Evolutionary conservation across 2,113 vertebrate genomes (phyloP).

Genomic region (Stictonetta naevosa): DNA sequence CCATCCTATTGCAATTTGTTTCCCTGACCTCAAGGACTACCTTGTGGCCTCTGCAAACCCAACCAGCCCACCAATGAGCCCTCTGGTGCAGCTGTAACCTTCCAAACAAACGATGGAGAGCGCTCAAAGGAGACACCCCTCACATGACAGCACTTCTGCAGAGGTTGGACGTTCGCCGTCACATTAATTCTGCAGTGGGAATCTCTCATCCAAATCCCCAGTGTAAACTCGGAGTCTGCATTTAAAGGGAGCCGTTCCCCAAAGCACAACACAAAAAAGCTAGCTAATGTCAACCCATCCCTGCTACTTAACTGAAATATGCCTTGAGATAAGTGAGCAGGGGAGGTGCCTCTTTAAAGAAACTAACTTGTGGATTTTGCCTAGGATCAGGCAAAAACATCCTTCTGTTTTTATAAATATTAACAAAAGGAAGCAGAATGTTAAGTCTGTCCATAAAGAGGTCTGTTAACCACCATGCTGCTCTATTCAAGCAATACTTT

Average conservation of each 20-base stretch:
- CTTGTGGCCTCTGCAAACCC: not conserved
- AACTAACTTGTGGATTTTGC: not conserved
- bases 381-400: constrained; percentile 39
- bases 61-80: not conserved
- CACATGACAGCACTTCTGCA: not conserved
- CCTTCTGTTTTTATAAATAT: constrained; percentile 59
- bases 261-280: not conserved
- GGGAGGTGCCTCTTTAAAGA: not conserved
- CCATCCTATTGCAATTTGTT: not conserved
- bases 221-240: constrained; percentile 13
- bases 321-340: not conserved
- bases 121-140: not conserved
- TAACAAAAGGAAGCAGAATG: constrained; percentile 47
- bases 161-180: not conserved
- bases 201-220: not conserved
- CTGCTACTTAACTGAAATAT: constrained; percentile 38
- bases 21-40: not conserved
- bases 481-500: constrained; percentile 38
- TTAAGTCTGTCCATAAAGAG: constrained; percentile 50
- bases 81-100: not conserved
- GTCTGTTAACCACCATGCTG: constrained; percentile 63
- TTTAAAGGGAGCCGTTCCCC: constrained; percentile 38
- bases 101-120: not conserved
- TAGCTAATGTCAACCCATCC: not conserved
- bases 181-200: not conserved